Conservation (phyloP, 2,888 invertebrate species). For the Scaeva pyrastri region DNA sequence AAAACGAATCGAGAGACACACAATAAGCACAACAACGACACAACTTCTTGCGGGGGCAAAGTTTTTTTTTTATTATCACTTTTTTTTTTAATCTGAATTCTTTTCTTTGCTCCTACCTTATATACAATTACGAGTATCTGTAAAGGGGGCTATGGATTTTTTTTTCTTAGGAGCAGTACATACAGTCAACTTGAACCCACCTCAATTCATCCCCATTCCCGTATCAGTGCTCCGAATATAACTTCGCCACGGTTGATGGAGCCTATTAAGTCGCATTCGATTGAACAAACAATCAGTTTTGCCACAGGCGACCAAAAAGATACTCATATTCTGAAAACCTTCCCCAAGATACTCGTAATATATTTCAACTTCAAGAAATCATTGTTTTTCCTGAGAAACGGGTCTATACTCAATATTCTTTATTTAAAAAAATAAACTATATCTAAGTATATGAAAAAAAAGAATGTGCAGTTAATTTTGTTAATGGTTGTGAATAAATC, state of each 20-base stretch:
- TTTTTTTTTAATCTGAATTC: conserved; percentile 3
- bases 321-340: conserved; percentile 64
- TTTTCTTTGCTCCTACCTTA: conserved; percentile 36
- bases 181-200: conserved; percentile 40
- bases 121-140: conserved; percentile 15
- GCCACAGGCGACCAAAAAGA: conserved; percentile 77
- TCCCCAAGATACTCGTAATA: conserved; percentile 48
- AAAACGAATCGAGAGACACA: conserved; percentile 21
- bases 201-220: conserved; percentile 48
- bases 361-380: neutral
- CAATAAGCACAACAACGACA: conserved; percentile 22
- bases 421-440: neutral
- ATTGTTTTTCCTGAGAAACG: neutral
- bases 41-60: conserved; percentile 27
- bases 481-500: conserved; percentile 6
- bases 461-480: conserved; percentile 44
- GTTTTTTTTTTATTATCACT: conserved; percentile 2
- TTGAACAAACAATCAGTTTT: conserved; percentile 78
- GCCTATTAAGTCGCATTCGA: conserved; percentile 75
- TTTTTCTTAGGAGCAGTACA: conserved; percentile 33
- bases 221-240: conserved; percentile 44
- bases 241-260: conserved; percentile 77
- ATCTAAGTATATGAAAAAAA: neutral
- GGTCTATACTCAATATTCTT: neutral
- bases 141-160: neutral